A percentile compares a stretch with the other conserved stretches of the same genome.
phyloP scores from a whole-genome alignment of 2,888 invertebrate genomes.

The Melanotus villosus region DNA sequence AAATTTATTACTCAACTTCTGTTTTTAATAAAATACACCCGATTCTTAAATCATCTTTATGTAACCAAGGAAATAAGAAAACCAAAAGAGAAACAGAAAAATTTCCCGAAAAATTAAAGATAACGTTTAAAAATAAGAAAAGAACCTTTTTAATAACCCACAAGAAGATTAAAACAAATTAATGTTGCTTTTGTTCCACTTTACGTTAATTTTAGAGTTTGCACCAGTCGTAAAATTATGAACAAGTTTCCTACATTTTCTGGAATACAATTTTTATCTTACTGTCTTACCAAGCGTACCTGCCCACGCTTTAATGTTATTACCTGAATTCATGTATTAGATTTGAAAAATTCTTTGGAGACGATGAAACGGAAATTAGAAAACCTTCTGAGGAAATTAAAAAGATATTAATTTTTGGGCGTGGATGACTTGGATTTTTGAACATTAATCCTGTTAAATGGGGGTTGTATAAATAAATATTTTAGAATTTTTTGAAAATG shows the following conservation, averaged over 20 bases:
- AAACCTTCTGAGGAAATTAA: background rate
- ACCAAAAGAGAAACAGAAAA: background rate
- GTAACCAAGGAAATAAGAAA: too few species aligned
- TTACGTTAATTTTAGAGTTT: slow-evolving; percentile 5
- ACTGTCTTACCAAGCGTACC: background rate
- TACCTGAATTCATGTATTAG: too few species aligned
- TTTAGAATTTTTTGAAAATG: too few species aligned
- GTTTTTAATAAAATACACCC: too few species aligned
- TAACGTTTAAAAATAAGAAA: background rate
- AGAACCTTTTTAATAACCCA: slow-evolving; percentile 5
- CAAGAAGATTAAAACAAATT: slow-evolving; percentile 6
- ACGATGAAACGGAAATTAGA: background rate
- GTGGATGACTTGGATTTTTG: too few species aligned
- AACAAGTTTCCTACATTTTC: background rate
- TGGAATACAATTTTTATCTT: background rate
- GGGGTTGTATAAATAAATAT: too few species aligned
- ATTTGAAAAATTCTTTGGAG: too few species aligned
- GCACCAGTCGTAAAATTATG: background rate
- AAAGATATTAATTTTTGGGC: too few species aligned
- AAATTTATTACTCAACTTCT: too few species aligned
- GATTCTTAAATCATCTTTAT: too few species aligned
- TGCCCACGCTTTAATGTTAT: background rate
- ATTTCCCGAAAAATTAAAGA: background rate
- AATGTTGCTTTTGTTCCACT: background rate
- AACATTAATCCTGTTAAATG: too few species aligned